Evolutionary conservation across 2,113 vertebrate genomes (phyloP).

Genomic region (Abramis brama): DNA sequence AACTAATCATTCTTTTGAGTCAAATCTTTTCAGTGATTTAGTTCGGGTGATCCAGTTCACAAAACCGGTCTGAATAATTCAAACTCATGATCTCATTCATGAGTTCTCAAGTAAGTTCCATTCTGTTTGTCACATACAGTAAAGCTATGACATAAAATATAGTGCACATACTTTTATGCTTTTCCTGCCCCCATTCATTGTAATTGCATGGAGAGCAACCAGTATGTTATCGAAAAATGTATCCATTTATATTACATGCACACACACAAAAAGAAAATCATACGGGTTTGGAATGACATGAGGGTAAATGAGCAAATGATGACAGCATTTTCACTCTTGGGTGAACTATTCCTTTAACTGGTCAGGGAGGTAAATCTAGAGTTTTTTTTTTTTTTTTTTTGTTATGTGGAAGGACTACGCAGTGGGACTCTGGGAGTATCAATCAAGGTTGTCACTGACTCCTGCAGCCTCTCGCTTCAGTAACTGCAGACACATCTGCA

Average conservation of each 20-base stretch:
- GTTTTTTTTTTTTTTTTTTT: background rate
- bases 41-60: background rate
- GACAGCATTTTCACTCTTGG: constrained; percentile 23
- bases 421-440: constrained; percentile 41
- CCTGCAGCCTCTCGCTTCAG: constrained; percentile 45
- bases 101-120: background rate
- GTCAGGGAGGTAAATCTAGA: background rate
- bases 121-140: background rate
- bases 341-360: constrained; percentile 9
- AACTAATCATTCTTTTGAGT: background rate
- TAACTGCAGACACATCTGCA: constrained; percentile 83
- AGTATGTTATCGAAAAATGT: constrained; percentile 13
- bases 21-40: background rate
- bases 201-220: background rate
- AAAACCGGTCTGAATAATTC: background rate
- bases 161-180: background rate
- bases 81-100: background rate
- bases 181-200: background rate
- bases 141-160: background rate
- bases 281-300: background rate
- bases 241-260: background rate
- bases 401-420: background rate
- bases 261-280: background rate
- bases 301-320: constrained; percentile 21
- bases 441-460: constrained; percentile 58